Evolutionary conservation across 2,797 vertebrate genomes (phyloP).

Genomic region (Erethizon dorsatum): DNA sequence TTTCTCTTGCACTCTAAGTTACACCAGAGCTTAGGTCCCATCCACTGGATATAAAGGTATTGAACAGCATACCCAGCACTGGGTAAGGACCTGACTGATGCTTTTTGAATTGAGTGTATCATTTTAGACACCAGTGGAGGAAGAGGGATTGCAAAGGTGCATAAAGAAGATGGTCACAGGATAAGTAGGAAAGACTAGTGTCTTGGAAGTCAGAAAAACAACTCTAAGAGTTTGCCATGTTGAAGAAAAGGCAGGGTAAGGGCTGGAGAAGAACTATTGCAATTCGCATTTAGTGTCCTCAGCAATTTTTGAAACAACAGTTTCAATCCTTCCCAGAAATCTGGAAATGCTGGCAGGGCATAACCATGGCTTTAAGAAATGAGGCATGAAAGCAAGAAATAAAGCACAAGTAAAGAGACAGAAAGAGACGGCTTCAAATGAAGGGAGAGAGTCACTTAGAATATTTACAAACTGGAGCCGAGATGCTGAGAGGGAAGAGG

Average conservation of each 20-base stretch:
- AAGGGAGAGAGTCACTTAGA: background rate
- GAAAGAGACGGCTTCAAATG: background rate
- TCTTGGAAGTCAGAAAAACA: background rate
- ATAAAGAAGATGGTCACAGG: background rate
- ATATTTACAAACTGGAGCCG: background rate
- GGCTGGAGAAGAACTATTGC: background rate
- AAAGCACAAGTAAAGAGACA: background rate
- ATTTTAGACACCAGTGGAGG: background rate
- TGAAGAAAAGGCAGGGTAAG: background rate
- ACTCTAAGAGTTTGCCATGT: background rate
- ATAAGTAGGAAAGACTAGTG: background rate
- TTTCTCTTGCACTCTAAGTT: background rate
- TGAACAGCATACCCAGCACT: background rate
- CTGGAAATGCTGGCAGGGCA: background rate
- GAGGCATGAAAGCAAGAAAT: conserved; percentile 8
- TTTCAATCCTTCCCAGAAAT: background rate
- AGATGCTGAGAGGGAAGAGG: background rate
- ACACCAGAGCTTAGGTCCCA: background rate
- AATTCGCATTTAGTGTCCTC: background rate
- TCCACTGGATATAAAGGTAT: background rate
- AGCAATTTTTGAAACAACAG: background rate
- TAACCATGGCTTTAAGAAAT: background rate
- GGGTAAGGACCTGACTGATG: background rate
- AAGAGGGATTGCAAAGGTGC: background rate
- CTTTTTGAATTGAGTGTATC: background rate